Evolutionary conservation across 2,113 vertebrate genomes (phyloP).

Genomic region (Thalassoma bifasciatum): DNA sequence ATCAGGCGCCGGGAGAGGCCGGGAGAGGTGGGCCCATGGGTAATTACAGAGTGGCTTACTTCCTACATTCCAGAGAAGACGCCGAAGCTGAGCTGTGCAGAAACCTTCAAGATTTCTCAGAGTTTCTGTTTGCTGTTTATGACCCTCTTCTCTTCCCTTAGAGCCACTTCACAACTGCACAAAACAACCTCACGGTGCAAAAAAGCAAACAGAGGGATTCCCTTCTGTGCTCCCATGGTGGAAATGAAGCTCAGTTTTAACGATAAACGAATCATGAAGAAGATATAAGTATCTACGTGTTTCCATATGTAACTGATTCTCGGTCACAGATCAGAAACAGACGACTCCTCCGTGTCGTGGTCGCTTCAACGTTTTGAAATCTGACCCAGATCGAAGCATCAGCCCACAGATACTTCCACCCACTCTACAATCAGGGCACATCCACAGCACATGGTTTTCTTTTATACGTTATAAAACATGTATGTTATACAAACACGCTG

Average conservation of each 20-base stretch:
- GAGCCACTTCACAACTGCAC: not conserved
- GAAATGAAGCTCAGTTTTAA: too few species aligned
- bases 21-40: constrained; percentile 13
- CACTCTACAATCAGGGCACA: not conserved
- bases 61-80: constrained; percentile 73
- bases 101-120: constrained; percentile 19
- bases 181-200: not conserved
- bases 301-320: too few species aligned
- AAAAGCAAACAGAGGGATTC: too few species aligned
- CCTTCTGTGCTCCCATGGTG: too few species aligned
- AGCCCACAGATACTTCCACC: not conserved
- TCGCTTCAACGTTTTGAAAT: not conserved
- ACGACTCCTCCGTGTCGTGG: not conserved
- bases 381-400: not conserved
- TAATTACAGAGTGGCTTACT: constrained; percentile 78
- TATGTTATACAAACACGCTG: not conserved
- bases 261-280: too few species aligned
- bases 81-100: constrained; percentile 44
- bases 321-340: not conserved
- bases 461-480: not conserved
- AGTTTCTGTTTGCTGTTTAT: constrained; percentile 2
- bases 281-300: not conserved
- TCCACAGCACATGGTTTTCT: not conserved
- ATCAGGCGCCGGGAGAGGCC: constrained; percentile 36
- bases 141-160: not conserved